Percentiles rank a stretch among this genome's conserved stretches.
Conservation (phyloP, 2,888 invertebrate genomes). For the Vannuccia rotundouncinata region DNA sequence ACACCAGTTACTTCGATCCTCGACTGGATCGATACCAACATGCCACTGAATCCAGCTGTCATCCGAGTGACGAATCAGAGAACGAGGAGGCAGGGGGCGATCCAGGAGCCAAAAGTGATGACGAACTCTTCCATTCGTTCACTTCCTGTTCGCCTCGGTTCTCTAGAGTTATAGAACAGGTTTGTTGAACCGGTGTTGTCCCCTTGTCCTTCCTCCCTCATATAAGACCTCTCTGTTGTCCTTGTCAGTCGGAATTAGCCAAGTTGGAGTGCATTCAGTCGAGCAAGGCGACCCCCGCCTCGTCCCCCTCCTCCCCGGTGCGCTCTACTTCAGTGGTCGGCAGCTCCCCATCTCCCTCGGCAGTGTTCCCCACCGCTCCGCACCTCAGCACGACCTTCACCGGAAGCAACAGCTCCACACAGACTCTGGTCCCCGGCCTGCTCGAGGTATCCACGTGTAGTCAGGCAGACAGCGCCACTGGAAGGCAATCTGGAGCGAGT, state of each 20-base stretch:
- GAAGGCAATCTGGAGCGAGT: too few species aligned
- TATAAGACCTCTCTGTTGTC: too few species aligned
- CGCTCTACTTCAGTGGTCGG: background rate
- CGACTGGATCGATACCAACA: constrained; percentile 67
- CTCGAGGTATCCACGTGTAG: too few species aligned
- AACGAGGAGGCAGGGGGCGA: background rate
- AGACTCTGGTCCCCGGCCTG: too few species aligned
- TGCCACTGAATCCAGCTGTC: constrained; percentile 62
- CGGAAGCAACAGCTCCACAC: too few species aligned
- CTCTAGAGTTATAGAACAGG: constrained; percentile 49
- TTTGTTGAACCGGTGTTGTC: too few species aligned
- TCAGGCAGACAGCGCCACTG: too few species aligned
- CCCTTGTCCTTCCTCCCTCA: too few species aligned
- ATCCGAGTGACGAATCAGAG: constrained; percentile 49
- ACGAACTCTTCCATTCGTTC: constrained; percentile 68
- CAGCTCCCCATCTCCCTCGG: background rate
- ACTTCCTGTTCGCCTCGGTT: constrained; percentile 80
- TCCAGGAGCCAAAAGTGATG: background rate
- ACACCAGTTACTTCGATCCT: constrained; percentile 97
- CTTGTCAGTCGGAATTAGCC: too few species aligned
- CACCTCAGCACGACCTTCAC: too few species aligned
- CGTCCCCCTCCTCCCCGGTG: background rate
- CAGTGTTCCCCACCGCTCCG: too few species aligned
- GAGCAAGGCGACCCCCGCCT: too few species aligned
- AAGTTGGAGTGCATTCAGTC: constrained; percentile 13